Percentiles rank a stretch among this genome's conserved stretches.
Conservation (phyloP, 2,113 vertebrate genomes). For the Hypanus sabinus region DNA sequence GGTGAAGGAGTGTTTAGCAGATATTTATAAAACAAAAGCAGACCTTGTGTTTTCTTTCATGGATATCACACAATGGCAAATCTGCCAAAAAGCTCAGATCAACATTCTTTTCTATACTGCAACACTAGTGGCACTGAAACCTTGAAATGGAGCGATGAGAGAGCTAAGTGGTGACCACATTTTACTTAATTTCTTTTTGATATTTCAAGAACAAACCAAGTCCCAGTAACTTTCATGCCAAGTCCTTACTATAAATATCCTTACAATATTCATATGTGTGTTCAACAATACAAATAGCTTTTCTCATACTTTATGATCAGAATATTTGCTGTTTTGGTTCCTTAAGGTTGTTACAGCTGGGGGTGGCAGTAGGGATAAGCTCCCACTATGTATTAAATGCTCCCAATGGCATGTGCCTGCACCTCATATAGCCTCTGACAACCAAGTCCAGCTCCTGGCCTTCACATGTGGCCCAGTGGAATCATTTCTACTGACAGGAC, state of each 20-base stretch:
- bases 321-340: too few relatives aligned
- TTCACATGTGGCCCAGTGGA: too few relatives aligned
- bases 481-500: too few relatives aligned
- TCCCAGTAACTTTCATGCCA: background rate
- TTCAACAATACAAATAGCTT: background rate
- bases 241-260: background rate
- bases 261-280: background rate
- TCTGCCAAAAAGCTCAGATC: conserved; percentile 6
- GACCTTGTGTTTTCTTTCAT: conserved; percentile 32
- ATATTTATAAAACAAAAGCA: conserved; percentile 15
- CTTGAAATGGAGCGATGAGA: background rate
- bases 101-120: conserved; percentile 10
- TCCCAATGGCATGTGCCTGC: too few relatives aligned
- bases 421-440: too few relatives aligned
- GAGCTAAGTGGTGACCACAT: background rate
- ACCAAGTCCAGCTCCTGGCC: too few relatives aligned
- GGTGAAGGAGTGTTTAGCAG: background rate
- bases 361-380: too few relatives aligned
- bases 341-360: too few relatives aligned
- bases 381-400: too few relatives aligned
- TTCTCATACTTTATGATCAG: background rate
- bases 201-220: background rate
- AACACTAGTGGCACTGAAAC: background rate
- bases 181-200: background rate
- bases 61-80: conserved; percentile 6